Evolutionary conservation across 2,888 invertebrate genomes (phyloP).

Genomic region (Cerceris rybyensis): DNA sequence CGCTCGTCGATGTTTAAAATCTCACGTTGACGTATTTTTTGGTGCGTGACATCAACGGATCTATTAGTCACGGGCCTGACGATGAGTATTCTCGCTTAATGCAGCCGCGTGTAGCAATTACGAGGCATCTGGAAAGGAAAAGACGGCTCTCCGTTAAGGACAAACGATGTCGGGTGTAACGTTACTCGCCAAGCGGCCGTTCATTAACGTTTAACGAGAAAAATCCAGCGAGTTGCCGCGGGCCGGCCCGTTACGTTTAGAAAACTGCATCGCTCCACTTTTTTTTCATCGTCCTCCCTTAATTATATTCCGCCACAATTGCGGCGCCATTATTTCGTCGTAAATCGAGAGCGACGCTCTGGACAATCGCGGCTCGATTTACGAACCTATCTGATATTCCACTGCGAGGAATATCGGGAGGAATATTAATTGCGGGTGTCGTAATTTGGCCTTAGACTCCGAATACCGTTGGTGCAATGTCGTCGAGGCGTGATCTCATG

Average conservation of each 20-base stretch:
- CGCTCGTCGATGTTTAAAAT: not conserved
- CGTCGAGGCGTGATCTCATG: not conserved
- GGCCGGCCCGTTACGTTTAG: conserved; percentile 14
- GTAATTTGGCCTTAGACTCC: conserved; percentile 25
- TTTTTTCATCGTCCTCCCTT: conserved; percentile 6
- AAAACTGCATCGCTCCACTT: not conserved
- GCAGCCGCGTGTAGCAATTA: conserved; percentile 50
- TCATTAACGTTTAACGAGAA: conserved; percentile 55
- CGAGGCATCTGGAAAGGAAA: conserved; percentile 44
- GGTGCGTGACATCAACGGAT: conserved; percentile 66
- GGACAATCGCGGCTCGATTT: not conserved
- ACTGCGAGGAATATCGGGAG: conserved; percentile 1
- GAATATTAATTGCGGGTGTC: conserved; percentile 24
- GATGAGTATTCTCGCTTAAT: conserved; percentile 27
- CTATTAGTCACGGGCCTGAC: conserved; percentile 58
- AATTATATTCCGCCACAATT: conserved; percentile 11
- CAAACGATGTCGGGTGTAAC: conserved; percentile 34
- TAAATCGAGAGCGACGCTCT: not conserved
- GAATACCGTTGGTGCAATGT: conserved; percentile 5
- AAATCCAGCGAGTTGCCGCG: conserved; percentile 27
- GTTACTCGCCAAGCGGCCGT: conserved; percentile 36
- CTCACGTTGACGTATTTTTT: conserved; percentile 41
- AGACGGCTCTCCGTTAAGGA: conserved; percentile 36
- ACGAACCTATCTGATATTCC: not conserved
- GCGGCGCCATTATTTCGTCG: conserved; percentile 1